Conservation (phyloP, 2,888 invertebrate genomes). For the Epinotia brunnichana region DNA sequence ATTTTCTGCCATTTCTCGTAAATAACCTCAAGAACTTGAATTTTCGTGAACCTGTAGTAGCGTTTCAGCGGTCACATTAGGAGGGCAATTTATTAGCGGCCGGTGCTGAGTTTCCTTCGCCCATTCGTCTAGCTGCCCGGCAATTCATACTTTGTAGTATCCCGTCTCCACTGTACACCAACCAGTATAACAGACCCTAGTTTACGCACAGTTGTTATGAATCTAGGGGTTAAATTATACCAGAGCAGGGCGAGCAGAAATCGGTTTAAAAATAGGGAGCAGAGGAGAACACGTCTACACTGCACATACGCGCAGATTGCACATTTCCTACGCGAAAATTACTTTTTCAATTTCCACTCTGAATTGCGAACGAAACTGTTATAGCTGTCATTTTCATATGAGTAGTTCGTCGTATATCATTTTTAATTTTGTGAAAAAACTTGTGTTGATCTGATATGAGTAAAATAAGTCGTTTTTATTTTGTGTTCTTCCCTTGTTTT, state of each 20-base stretch:
- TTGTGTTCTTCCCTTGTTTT: not conserved
- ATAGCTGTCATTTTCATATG: not conserved
- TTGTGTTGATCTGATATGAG: no score
- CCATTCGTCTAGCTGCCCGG: constrained; percentile 7
- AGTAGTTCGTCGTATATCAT: not conserved
- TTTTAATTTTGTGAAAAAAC: not conserved
- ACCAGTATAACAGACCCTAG: not conserved
- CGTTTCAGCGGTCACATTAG: constrained; percentile 8
- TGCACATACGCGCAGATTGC: not conserved
- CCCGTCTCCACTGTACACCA: not conserved
- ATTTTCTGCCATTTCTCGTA: not conserved
- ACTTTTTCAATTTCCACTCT: not conserved
- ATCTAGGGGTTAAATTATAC: not conserved
- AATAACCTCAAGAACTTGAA: not conserved
- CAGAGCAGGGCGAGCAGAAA: not conserved
- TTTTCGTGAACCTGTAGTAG: not conserved
- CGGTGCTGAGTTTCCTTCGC: not conserved
- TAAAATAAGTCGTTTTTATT: no score
- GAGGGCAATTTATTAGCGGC: constrained; percentile 13
- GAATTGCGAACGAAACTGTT: not conserved
- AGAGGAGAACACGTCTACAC: not conserved
- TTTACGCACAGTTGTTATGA: not conserved
- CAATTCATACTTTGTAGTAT: not conserved
- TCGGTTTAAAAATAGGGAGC: not conserved
- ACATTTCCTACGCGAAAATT: not conserved